Base-by-base conservation (phyloP, 2,797 vertebrate species). In the Vultur gryphus region DNA sequence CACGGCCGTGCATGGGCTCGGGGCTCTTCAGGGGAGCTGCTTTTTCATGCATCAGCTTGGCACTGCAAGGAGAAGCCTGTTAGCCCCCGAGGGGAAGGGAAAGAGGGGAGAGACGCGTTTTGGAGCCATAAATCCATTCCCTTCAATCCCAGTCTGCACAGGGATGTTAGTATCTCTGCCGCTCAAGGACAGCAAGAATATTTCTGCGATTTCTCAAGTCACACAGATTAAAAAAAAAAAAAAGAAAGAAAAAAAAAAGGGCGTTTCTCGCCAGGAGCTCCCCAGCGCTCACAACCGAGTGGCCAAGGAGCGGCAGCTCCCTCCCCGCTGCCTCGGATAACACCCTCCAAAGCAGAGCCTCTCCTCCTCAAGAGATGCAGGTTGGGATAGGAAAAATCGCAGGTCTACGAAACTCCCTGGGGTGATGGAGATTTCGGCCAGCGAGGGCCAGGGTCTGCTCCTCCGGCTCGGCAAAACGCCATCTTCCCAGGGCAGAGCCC, bases 1-100 rank as follows among this genome's bases (percentile, higher is more conserved):
- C 95, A 19, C 88, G 91, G 75, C 91, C 13, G 28, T 92, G 92
- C 95, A 96, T 95, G 90, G 90, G 92, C 94, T 93, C 92, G 0
- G 73, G 91, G 83, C 91, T 97, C 96, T 97, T 98, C 93, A 89
- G 91, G 90, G 97, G 76, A 65, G 95, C 87, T 15, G 89, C 92
- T 89, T 97, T 98, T 29, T 98, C 94, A 9, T 96, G 97, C 97
- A 98, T 98, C n/a, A 61, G 97, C 54, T 96, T 97, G 31, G 87
- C 25, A 35, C 98, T 98, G 90, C 77, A 48, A 80, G 72, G 61
- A 95, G 59, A 95, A 49, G 65, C 81, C 54, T 0, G 3, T 91
- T 44, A 97, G 89, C 16, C 21, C 37, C 21, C 1, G 1, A 13
- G 13, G 10, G 24, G 14, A 41, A 72, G 23, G 52, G 46, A 25